Evolutionary conservation across 2,113 vertebrate genomes (phyloP).

Genomic region (Eptesicus fuscus): DNA sequence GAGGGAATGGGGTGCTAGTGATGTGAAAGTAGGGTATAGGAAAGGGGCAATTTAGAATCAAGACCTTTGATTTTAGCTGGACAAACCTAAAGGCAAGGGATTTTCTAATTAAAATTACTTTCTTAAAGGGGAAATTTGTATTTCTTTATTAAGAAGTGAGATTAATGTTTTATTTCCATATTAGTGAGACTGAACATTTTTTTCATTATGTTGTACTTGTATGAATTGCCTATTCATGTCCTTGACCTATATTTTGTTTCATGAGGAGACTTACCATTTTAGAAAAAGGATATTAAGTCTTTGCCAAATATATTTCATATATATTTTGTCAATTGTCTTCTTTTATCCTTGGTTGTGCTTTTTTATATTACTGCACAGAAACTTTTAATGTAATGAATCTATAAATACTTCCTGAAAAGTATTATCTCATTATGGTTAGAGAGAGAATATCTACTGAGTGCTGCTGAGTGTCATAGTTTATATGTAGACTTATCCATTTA

Average conservation of each 20-base stretch:
- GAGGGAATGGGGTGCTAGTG: neutral
- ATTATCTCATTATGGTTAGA: neutral
- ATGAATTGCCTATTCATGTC: neutral
- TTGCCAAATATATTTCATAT: neutral
- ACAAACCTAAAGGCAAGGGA: neutral
- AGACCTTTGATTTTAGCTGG: slow-evolving; percentile 26
- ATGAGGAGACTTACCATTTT: slow-evolving; percentile 1
- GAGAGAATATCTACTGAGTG: neutral
- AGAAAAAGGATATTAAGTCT: neutral
- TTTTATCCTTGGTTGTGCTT: neutral
- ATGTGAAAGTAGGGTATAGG: neutral
- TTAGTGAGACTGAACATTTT: neutral
- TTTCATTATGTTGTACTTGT: neutral
- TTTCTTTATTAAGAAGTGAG: slow-evolving; percentile 13
- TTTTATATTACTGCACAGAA: neutral
- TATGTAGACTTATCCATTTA: neutral
- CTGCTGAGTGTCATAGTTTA: neutral
- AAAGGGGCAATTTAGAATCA: neutral
- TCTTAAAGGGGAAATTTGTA: slow-evolving; percentile 21
- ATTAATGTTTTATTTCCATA: slow-evolving; percentile 14
- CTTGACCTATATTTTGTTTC: slow-evolving; percentile 15
- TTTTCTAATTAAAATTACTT: slow-evolving; percentile 1
- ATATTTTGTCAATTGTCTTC: neutral
- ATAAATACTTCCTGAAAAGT: slow-evolving; percentile 21
- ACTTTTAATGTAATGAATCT: neutral